Evolutionary conservation across 2,888 invertebrate genomes (phyloP).

Genomic region (Mayetiola destructor): DNA sequence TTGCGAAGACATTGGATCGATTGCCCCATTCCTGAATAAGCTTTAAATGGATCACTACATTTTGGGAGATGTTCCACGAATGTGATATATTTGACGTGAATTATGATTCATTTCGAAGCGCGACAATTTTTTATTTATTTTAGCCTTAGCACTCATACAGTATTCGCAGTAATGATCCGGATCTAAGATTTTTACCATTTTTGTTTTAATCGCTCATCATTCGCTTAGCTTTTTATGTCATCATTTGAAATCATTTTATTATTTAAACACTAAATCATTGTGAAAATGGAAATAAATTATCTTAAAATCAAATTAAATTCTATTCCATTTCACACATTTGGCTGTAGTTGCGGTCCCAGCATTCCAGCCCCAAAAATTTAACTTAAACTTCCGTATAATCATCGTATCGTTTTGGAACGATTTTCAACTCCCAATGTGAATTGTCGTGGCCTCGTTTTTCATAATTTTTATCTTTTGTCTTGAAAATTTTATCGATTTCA

Average conservation of each 20-base stretch:
- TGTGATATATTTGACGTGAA: not conserved
- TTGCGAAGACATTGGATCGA: slow-evolving; percentile 67
- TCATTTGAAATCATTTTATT: no score
- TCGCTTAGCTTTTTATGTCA: not conserved
- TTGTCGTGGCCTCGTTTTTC: not conserved
- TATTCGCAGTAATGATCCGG: not conserved
- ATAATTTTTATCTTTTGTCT: slow-evolving; percentile 5
- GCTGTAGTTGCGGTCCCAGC: no score
- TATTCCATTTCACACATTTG: no score
- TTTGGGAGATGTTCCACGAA: slow-evolving; percentile 15
- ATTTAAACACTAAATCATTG: no score
- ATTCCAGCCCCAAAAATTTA: no score
- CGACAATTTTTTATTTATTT: not conserved
- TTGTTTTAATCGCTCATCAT: not conserved
- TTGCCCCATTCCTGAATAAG: slow-evolving; percentile 60
- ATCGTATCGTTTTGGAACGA: not conserved
- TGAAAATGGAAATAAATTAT: no score
- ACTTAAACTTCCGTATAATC: not conserved
- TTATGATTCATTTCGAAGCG: not conserved
- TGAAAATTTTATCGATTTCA: slow-evolving; percentile 1
- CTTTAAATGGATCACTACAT: slow-evolving; percentile 32
- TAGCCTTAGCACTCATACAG: not conserved
- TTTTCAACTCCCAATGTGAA: not conserved
- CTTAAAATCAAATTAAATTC: no score
- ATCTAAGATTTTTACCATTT: not conserved